These are phyloP conservation scores for Emydoidea blandingii DNA, from an alignment of 2,797 vertebrate genomes.

Conservation along the genomic window DNA sequence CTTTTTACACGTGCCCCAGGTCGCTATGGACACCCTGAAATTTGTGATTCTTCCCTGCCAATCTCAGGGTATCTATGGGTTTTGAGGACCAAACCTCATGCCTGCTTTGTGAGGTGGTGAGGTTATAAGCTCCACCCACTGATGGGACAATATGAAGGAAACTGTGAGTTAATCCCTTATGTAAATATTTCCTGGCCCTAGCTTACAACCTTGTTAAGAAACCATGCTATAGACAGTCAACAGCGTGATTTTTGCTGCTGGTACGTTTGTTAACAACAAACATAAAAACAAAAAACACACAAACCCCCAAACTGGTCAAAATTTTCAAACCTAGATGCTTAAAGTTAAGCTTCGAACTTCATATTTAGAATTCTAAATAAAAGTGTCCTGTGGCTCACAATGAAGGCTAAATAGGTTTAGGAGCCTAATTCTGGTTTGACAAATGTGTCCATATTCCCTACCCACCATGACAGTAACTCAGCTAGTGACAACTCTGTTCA, in stretches of 20 bases:
- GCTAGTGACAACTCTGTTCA: background rate
- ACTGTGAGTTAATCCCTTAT: background rate
- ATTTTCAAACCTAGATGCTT: background rate
- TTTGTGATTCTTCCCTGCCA: background rate
- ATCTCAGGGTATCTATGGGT: background rate
- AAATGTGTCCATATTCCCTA: background rate
- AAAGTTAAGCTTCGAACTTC: accelerated
- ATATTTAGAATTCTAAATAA: background rate
- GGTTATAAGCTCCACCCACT: background rate
- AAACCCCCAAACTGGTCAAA: background rate
- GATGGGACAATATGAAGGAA: background rate
- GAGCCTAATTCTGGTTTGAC: background rate
- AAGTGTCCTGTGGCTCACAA: background rate
- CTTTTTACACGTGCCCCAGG: background rate
- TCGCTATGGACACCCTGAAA: background rate
- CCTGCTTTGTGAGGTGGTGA: background rate
- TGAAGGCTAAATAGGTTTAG: background rate
- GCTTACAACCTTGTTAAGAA: background rate
- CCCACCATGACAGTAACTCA: background rate
- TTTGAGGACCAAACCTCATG: accelerated
- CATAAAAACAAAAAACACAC: background rate
- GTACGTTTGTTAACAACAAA: background rate
- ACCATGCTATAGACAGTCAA: background rate
- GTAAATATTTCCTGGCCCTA: background rate
- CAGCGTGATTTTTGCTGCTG: background rate